Conservation (phyloP, 2,113 vertebrate species). For the human (Homo sapiens) region DNA sequence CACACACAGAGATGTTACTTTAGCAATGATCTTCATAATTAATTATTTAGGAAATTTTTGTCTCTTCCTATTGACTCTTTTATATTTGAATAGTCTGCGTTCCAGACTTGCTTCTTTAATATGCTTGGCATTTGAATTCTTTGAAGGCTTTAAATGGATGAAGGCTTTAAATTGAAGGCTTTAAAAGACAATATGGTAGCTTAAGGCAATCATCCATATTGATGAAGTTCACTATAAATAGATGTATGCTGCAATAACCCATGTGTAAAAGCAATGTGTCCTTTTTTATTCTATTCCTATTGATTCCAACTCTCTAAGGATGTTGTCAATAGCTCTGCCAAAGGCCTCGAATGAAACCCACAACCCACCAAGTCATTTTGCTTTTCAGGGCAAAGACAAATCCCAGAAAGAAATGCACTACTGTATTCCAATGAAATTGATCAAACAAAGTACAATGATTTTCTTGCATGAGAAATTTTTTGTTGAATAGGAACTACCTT, state of each 20-base stretch:
- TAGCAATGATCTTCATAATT: conserved; percentile 50
- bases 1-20: not conserved
- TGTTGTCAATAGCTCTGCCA: conserved; percentile 10
- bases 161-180: conserved; percentile 55
- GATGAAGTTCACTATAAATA: conserved; percentile 73
- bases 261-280: conserved; percentile 34
- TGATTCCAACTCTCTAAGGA: conserved; percentile 36
- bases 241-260: conserved; percentile 39
- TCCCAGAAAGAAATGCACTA: not conserved
- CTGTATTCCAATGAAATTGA: not conserved
- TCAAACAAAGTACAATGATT: not conserved
- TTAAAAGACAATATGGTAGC: conserved; percentile 54
- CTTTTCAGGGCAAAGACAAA: not conserved
- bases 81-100: conserved; percentile 55
- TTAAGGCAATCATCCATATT: conserved; percentile 71
- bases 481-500: not conserved
- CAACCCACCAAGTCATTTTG: not conserved
- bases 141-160: conserved; percentile 66
- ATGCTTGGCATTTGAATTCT: conserved; percentile 58
- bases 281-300: conserved; percentile 41
- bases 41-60: conserved; percentile 66
- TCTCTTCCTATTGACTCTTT: conserved; percentile 51
- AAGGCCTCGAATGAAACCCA: not conserved
- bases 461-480: not conserved
- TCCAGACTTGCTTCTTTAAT: conserved; percentile 53